Evolutionary conservation across 1,140 invertebrate species (phyloP), one percentile per base, ranked within the genome.

Genomic region (Euura lappo): DNA sequence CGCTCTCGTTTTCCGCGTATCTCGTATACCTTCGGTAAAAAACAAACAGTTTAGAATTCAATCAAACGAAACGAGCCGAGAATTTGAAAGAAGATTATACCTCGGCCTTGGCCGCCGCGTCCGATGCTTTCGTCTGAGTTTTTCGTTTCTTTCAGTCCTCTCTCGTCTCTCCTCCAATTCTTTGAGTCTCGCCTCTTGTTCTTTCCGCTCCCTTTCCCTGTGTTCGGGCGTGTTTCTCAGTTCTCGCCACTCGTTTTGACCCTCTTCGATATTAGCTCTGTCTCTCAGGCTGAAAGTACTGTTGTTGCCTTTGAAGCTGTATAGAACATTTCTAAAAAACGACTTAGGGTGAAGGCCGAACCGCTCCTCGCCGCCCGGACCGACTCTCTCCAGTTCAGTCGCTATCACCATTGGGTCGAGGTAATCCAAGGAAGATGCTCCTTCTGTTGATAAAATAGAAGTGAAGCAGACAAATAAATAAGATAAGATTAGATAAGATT

Each of bases 251-350:
- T 74, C 69, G 28, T 80, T 76, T 4, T 79, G 77, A 44, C 71
- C 76, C n/a, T 45, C 76, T 60, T 85, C 77, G 6, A 70, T 47
- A 8, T 72, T 73, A 7, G 68, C 76, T 74, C 75, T 79, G 45
- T 86, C 77, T 13, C 74, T 75, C 42, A 85, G 72, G 76, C 76
- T 79, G 69, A 86, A 83, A 0, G 84, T 85, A 68, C 76, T 85
- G 67, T 92, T 91, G 71, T 89, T 89, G n/a, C n/a, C 28, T 28
- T 89, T 90, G 65, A 91, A 86, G 76, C 87, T 91, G 72, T 88
- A 92, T 72, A 91, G 88, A 80, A 89, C 88, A 85, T 90, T 91
- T 71, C 89, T 88, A 66, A 93, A 90, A 74, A 92, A 88, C 11
- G 91, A 91, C 5, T 87, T 89, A 72, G 86, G 86, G 44, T 83